These are phyloP conservation scores for Vombatus ursinus DNA, from an alignment of 2,113 vertebrate species.

Conservation along the genomic window DNA sequence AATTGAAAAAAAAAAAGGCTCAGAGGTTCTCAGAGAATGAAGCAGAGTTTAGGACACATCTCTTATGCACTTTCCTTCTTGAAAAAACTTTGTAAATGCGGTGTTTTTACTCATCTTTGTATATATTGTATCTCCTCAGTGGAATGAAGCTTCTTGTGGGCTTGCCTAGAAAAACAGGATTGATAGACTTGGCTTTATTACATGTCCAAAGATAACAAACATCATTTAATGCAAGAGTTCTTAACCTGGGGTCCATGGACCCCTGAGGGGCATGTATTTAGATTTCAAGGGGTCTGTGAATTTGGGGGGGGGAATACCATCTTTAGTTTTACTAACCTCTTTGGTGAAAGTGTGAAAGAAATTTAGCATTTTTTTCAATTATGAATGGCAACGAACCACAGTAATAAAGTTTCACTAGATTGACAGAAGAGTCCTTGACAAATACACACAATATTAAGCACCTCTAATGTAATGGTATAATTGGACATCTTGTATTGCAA, in stretches of 20 bases:
- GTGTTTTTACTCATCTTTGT: not conserved
- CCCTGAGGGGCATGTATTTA: not conserved
- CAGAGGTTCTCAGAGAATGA: not conserved
- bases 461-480: too few relatives aligned
- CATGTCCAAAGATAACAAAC: not conserved
- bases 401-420: not conserved
- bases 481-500: too few relatives aligned
- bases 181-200: not conserved
- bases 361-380: not conserved
- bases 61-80: not conserved
- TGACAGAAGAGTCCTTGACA: not conserved
- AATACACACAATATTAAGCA: not conserved
- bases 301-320: not conserved
- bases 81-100: not conserved
- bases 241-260: not conserved
- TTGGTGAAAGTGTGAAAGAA: not conserved
- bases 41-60: not conserved
- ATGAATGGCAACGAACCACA: not conserved
- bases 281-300: not conserved
- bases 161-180: not conserved
- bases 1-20: not conserved
- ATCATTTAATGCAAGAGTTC: not conserved
- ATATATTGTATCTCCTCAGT: not conserved
- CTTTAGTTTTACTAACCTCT: not conserved
- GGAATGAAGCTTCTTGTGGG: not conserved